Conservation (phyloP, 2,888 invertebrate genomes). For the Drosophila mulleri region DNA sequence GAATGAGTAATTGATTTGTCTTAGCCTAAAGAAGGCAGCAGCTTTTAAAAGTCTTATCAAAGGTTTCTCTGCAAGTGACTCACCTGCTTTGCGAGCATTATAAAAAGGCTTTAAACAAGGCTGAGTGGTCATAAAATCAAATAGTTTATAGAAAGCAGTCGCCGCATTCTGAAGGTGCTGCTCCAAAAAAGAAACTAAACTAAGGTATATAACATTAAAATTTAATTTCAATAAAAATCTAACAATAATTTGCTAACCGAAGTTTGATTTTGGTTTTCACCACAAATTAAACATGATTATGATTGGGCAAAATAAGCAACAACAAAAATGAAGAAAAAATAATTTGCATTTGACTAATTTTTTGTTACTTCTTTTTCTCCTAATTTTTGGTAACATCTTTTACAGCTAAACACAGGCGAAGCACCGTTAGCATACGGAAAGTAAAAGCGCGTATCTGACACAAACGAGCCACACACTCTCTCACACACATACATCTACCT, state of each 20-base stretch:
- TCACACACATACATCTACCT: constrained; percentile 2
- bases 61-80: constrained; percentile 15
- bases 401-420: constrained; percentile 54
- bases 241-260: constrained; percentile 20
- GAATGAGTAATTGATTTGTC: constrained; percentile 33
- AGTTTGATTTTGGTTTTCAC: constrained; percentile 41
- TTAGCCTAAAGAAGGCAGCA: constrained; percentile 6
- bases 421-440: constrained; percentile 68
- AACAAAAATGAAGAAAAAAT: constrained; percentile 29
- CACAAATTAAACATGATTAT: constrained; percentile 47
- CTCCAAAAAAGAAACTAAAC: not conserved
- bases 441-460: constrained; percentile 63
- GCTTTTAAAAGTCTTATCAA: constrained; percentile 10
- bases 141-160: constrained; percentile 49
- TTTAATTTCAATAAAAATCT: constrained; percentile 17
- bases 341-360: constrained; percentile 49
- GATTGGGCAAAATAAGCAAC: constrained; percentile 22
- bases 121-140: constrained; percentile 8
- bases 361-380: constrained; percentile 23
- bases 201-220: constrained; percentile 8
- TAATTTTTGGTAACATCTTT: constrained; percentile 33
- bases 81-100: constrained; percentile 12
- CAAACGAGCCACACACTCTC: constrained; percentile 19
- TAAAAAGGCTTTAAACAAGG: constrained; percentile 18
- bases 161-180: constrained; percentile 33